Conservation (phyloP, 2,797 vertebrate genomes). For the Gallinago stenura region DNA sequence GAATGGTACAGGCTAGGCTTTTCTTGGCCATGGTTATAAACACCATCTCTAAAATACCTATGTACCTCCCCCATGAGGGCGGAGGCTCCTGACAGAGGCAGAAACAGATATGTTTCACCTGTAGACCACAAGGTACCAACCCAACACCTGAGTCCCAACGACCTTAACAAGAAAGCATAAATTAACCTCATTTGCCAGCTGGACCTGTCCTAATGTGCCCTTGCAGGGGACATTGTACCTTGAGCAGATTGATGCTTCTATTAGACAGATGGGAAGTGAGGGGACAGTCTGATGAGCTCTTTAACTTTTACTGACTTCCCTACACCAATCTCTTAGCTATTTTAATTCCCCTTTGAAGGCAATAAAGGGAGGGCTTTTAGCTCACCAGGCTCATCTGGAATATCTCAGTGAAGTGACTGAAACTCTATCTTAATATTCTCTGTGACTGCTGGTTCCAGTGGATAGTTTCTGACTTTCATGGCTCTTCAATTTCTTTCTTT, state of each 20-base stretch:
- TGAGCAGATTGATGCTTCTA: background rate
- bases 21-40: background rate
- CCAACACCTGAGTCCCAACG: background rate
- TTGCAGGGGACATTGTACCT: background rate
- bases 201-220: background rate
- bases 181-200: background rate
- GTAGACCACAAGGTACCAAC: background rate
- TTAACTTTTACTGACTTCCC: background rate
- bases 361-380: background rate
- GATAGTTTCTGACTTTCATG: background rate
- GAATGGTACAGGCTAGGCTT: fast-evolving
- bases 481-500: background rate
- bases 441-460: background rate
- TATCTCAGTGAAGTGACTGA: background rate
- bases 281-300: background rate
- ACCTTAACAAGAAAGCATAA: background rate
- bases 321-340: background rate
- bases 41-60: background rate
- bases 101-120: background rate
- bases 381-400: background rate
- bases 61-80: fast-evolving
- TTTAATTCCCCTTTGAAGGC: constrained; percentile 48
- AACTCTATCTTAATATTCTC: background rate
- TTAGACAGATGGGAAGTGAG: background rate
- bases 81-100: background rate